Evolutionary conservation across 2,797 vertebrate species (phyloP).

Genomic region (Rhinoraja longicauda): DNA sequence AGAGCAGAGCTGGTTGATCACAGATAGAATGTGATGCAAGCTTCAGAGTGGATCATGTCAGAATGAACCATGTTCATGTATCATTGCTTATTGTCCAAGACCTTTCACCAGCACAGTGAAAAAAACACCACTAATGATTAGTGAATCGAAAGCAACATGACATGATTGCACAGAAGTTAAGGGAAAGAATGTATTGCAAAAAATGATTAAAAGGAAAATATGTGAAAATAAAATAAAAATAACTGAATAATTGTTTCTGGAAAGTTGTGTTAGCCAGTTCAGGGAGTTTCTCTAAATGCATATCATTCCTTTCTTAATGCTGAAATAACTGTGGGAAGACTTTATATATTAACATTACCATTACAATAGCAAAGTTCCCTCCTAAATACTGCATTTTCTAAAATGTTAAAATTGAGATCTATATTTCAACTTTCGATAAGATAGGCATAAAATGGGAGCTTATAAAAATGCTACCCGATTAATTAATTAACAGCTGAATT

Average conservation of each 20-base stretch:
- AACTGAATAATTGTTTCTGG: neutral
- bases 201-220: neutral
- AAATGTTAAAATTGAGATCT: slow-evolving; percentile 13
- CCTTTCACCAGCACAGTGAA: neutral
- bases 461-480: neutral
- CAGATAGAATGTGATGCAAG: neutral
- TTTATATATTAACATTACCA: neutral
- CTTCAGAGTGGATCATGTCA: neutral
- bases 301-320: neutral
- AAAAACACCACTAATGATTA: neutral
- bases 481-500: neutral
- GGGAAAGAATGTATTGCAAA: neutral
- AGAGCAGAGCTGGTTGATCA: neutral
- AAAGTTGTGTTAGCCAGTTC: neutral
- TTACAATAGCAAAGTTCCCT: neutral
- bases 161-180: neutral
- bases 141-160: neutral
- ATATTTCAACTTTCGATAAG: slow-evolving; percentile 12
- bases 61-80: neutral
- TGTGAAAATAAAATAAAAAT: neutral
- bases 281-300: neutral
- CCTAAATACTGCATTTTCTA: neutral
- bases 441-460: slow-evolving; percentile 25
- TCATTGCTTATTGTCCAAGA: neutral
- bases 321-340: slow-evolving; percentile 21